Evolutionary conservation across 2,113 vertebrate species (phyloP), one percentile per base, ranked within the genome.

Genomic region (Spea bombifrons): DNA sequence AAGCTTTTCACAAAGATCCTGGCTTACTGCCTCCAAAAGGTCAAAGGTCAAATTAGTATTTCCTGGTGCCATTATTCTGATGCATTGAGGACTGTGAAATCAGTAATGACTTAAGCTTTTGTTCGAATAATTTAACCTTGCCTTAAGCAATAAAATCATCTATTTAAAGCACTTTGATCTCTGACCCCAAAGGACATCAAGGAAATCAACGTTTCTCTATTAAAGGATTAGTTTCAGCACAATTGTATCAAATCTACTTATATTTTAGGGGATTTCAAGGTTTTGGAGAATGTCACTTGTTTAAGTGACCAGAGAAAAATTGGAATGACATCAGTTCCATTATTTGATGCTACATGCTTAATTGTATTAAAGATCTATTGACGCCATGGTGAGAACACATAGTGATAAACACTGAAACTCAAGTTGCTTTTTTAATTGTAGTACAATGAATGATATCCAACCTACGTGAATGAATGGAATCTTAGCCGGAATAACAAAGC

Each of bases 21-120:
- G 55, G 55, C 55, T 59, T 59, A 17, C 46, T 64, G 8, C 6
- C 76, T 71, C 76, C 47, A 13, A 30, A 49, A 64, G 59, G 76
- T 50, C 43, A 72, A 5, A 44, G 57, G 45, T 71, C 68, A 75
- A 47, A 66, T 44, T 8, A 17, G 48, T 49, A 44, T 55, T 66
- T 70, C 49, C 45, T 16, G 5, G n/a, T 47, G 68, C 10, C 48
- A 55, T 53, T 67, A 13, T 55, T 52, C 46, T 46, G 7, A 66
- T 57, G 44, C 13, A 47, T 8, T 16, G 50, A 67, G n/a, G 15
- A 49, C 30, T 66, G 8, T n/a, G 44, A 47, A n/a, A 75, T 45
- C 8, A 17, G 8, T 53, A 66, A 57, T 55, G n/a, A 48, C 17
- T 16, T 50, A 7, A 70, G n/a, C 48, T 76, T 65, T 9, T 46